Percentiles rank a stretch among this genome's conserved stretches.
These are phyloP conservation scores for Periophthalmodon schlosseri DNA, from an alignment of 2,113 vertebrate species.

Conservation along the genomic window DNA sequence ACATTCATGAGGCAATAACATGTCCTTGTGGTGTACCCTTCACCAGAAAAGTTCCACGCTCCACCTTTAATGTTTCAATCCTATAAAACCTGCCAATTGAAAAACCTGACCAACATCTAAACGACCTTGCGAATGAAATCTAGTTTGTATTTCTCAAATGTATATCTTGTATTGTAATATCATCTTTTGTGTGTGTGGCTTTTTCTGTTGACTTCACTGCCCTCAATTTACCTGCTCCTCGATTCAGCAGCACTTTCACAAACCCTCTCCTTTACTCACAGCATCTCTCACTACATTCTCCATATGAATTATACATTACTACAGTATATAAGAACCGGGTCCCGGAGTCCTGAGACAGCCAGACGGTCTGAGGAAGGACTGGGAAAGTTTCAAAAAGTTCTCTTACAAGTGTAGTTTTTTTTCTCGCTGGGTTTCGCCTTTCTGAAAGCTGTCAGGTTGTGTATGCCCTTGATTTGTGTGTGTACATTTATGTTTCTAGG, in stretches of 20 bases:
- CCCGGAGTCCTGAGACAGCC: conserved; percentile 39
- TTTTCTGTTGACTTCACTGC: conserved; percentile 64
- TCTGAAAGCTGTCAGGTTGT: conserved; percentile 50
- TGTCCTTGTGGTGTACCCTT: too few species aligned
- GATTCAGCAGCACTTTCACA: conserved; percentile 21
- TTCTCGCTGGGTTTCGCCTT: conserved; percentile 17
- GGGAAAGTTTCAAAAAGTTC: conserved; percentile 30
- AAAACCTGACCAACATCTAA: too few species aligned
- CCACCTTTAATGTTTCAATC: too few species aligned
- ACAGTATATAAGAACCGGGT: conserved; percentile 29
- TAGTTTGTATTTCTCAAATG: conserved; percentile 7
- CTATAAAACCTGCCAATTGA: too few species aligned
- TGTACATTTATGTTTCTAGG: not conserved
- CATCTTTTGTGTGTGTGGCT: conserved; percentile 31
- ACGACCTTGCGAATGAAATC: conserved; percentile 48
- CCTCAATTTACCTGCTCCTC: conserved; percentile 66
- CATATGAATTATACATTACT: conserved; percentile 54
- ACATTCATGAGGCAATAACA: too few species aligned
- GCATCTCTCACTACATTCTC: conserved; percentile 22
- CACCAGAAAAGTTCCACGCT: too few species aligned
- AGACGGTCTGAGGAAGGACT: conserved; percentile 17
- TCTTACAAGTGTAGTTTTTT: conserved; percentile 34
- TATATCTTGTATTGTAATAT: conserved; percentile 9
- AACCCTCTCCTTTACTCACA: conserved; percentile 5
- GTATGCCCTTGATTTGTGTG: conserved; percentile 34